Conservation (phyloP, 2,797 vertebrate species). For the Discoglossus pictus region DNA sequence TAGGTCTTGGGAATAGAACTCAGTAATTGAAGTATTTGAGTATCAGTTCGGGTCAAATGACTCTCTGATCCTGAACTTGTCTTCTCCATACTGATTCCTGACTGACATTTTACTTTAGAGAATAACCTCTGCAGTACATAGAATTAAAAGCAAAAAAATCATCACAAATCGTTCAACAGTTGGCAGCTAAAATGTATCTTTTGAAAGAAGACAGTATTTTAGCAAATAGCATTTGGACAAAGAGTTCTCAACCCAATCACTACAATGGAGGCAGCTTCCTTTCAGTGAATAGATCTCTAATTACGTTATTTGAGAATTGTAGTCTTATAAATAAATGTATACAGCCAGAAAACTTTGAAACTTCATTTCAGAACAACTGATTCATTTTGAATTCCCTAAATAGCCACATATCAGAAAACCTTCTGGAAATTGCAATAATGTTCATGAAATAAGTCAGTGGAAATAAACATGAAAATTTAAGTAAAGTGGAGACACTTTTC, state of each 20-base stretch:
- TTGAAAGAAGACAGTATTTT: too few species aligned
- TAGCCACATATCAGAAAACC: constrained; percentile 6
- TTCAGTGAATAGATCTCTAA: not conserved
- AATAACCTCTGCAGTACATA: too few species aligned
- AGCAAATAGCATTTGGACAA: not conserved
- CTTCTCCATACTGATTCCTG: too few species aligned
- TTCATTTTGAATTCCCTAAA: constrained; percentile 21
- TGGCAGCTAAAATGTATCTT: too few species aligned
- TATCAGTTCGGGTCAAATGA: too few species aligned
- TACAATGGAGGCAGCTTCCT: not conserved
- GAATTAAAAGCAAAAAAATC: too few species aligned
- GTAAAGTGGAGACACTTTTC: not conserved
- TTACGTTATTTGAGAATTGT: not conserved
- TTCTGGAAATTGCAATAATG: constrained; percentile 26
- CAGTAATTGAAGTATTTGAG: too few species aligned
- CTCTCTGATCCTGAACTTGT: too few species aligned
- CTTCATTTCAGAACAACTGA: not conserved
- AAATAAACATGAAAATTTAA: not conserved
- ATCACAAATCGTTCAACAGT: too few species aligned
- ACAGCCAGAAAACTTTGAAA: not conserved
- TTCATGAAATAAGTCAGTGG: constrained; percentile 5
- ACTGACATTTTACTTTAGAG: too few species aligned
- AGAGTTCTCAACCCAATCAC: not conserved
- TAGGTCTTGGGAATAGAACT: too few species aligned
- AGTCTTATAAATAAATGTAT: too few species aligned